These are phyloP conservation scores for Sisor rabdophorus DNA, from an alignment of 2,113 vertebrate species.

Conservation along the genomic window DNA sequence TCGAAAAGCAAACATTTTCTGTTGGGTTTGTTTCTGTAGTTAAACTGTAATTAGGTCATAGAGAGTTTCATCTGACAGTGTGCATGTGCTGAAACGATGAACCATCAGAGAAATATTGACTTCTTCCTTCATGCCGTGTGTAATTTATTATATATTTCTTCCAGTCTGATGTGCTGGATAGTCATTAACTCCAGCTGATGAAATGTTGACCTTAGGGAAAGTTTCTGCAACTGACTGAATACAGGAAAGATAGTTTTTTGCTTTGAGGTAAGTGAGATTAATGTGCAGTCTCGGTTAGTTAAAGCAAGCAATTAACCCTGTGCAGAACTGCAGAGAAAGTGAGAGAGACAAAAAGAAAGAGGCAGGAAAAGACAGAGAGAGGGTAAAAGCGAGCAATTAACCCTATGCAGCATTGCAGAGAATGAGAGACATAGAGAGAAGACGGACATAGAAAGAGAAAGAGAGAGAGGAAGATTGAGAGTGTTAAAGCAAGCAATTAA, in stretches of 20 bases:
- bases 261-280: conserved; percentile 44
- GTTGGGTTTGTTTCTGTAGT: conserved; percentile 5
- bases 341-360: background rate
- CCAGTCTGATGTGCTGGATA: conserved; percentile 2
- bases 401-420: conserved; percentile 21
- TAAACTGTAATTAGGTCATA: background rate
- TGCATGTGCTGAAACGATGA: background rate
- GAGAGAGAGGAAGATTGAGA: background rate
- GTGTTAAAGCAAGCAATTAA: conserved; percentile 30
- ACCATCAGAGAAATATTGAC: background rate
- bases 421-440: background rate
- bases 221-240: conserved; percentile 23
- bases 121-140: background rate
- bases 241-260: conserved; percentile 29
- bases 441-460: background rate
- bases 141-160: background rate
- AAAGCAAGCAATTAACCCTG: conserved; percentile 37
- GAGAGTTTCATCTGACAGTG: background rate
- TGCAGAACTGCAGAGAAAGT: background rate
- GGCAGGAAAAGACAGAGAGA: background rate
- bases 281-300: conserved; percentile 30
- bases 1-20: background rate
- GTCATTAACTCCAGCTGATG: conserved; percentile 35
- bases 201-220: conserved; percentile 30
- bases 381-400: conserved; percentile 17